Conservation (phyloP, 1,140 invertebrate genomes). For the Drosophila sturtevanti region DNA sequence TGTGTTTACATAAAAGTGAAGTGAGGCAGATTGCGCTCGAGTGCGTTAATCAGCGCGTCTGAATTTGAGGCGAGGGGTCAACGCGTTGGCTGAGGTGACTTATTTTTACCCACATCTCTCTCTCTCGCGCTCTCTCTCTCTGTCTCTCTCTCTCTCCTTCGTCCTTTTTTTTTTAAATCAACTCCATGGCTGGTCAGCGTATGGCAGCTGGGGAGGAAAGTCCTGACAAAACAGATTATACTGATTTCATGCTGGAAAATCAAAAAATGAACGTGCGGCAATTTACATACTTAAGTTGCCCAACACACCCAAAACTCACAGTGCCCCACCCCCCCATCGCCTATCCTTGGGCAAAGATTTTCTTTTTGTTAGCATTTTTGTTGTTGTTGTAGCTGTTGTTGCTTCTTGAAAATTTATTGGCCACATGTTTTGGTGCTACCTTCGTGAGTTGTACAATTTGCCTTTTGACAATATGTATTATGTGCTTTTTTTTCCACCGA, state of each 20-base stretch:
- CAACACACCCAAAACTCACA: slow-evolving; percentile 15
- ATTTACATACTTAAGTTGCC: slow-evolving; percentile 78
- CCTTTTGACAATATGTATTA: slow-evolving; percentile 62
- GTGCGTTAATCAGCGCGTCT: slow-evolving; percentile 76
- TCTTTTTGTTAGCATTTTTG: slow-evolving; percentile 14
- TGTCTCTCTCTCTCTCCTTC: not conserved
- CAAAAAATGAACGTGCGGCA: slow-evolving; percentile 80
- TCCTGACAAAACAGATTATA: slow-evolving; percentile 70
- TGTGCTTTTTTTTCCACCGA: slow-evolving; percentile 36
- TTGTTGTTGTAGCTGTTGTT: slow-evolving; percentile 24
- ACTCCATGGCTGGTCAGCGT: slow-evolving; percentile 43
- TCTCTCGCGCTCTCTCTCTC: not conserved
- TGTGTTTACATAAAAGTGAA: slow-evolving; percentile 80
- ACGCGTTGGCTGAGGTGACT: slow-evolving; percentile 4
- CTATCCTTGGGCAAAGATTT: not conserved
- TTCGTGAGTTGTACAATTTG: slow-evolving; percentile 76
- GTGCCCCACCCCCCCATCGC: not conserved
- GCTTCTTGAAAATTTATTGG: slow-evolving; percentile 67
- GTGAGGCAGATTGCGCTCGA: slow-evolving; percentile 79
- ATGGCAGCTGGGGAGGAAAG: slow-evolving; percentile 30
- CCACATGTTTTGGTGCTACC: slow-evolving; percentile 75
- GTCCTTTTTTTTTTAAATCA: slow-evolving; percentile 46
- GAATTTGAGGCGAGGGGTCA: slow-evolving; percentile 39
- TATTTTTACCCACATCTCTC: not conserved
- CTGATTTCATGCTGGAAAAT: slow-evolving; percentile 79